A percentile compares a stretch with the other conserved stretches of the same genome.
These are phyloP conservation scores for Machimus rusticus DNA, from an alignment of 2,888 invertebrate genomes.

Conservation along the genomic window DNA sequence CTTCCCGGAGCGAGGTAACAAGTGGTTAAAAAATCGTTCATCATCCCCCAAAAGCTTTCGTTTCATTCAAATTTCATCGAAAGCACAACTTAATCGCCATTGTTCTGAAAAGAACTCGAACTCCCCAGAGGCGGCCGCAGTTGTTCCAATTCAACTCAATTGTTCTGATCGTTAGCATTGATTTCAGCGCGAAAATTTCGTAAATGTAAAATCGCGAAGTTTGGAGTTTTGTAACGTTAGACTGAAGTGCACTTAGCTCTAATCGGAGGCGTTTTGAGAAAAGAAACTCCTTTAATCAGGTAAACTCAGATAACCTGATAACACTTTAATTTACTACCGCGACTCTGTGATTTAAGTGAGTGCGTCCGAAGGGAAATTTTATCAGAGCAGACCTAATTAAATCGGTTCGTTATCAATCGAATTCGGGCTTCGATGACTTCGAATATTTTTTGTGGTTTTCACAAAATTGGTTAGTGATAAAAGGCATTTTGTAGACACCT, in stretches of 20 bases:
- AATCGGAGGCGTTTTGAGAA: neutral
- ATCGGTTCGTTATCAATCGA: neutral
- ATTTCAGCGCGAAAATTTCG: neutral
- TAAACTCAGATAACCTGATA: neutral
- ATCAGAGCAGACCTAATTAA: neutral
- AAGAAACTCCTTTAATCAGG: neutral
- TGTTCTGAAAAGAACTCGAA: neutral
- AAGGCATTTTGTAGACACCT: neutral
- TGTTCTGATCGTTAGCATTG: neutral
- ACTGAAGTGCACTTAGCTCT: neutral
- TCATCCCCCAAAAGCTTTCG: neutral
- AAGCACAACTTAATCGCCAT: neutral
- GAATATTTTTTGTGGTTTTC: neutral
- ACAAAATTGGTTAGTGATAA: neutral
- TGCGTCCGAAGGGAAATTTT: neutral
- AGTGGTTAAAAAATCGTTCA: neutral
- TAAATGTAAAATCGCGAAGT: neutral
- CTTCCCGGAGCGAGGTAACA: neutral
- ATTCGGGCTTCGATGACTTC: neutral
- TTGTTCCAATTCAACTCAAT: neutral
- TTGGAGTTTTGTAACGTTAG: neutral
- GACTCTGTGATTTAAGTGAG: neutral
- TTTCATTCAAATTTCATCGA: neutral
- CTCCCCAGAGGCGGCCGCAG: neutral
- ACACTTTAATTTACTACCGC: neutral